Percentiles rank a stretch among this genome's conserved stretches.
Evolutionary conservation across 2,888 invertebrate genomes (phyloP).

Genomic region (Buathra laborator): DNA sequence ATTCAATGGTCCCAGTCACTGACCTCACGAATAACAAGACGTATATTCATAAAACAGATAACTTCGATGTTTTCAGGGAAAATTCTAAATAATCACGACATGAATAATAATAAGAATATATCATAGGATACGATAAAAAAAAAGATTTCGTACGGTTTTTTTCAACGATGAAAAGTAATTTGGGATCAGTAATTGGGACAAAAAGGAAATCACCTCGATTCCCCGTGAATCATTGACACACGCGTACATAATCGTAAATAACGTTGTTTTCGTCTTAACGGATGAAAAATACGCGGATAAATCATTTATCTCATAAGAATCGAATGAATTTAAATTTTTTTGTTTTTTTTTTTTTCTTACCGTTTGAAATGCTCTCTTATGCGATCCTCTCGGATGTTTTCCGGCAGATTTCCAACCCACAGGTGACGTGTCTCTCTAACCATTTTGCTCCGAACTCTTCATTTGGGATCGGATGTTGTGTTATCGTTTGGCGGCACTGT

Average conservation of each 20-base stretch:
- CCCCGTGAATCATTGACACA: no score
- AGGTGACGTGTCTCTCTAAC: constrained; percentile 99
- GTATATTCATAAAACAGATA: not conserved
- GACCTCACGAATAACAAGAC: not conserved
- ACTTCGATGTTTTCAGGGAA: no score
- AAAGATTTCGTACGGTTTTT: not conserved
- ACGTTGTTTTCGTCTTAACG: not conserved
- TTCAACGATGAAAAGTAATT: not conserved
- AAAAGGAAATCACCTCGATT: not conserved
- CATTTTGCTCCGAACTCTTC: constrained; percentile 99
- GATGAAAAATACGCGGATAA: not conserved
- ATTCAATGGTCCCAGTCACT: not conserved
- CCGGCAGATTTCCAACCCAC: constrained; percentile 99
- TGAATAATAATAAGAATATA: not conserved
- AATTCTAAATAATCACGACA: not conserved
- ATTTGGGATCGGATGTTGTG: constrained; percentile 90
- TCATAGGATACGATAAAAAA: not conserved
- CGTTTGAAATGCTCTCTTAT: constrained; percentile 99
- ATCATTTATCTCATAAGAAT: not conserved
- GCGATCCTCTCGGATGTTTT: constrained; percentile 98
- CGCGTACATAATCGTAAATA: not conserved
- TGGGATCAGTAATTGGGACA: not conserved
- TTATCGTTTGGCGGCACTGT: constrained; percentile 85
- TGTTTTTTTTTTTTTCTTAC: constrained; percentile 87
- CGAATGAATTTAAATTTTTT: not conserved